phyloP scores from a whole-genome alignment of 2,888 invertebrate genomes.

The Marronus borbonicus region DNA sequence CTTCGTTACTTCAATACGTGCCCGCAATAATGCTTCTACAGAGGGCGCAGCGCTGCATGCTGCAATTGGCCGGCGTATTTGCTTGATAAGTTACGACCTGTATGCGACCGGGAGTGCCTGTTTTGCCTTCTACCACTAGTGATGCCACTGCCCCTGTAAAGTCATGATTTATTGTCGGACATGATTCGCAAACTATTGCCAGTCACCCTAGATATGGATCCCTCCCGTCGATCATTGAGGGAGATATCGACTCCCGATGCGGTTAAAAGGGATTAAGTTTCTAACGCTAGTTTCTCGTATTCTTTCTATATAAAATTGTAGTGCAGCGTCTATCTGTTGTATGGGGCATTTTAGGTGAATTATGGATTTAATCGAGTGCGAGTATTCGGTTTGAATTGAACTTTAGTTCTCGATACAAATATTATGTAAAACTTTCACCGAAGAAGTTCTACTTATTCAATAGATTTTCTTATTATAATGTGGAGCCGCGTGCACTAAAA shows the following conservation, averaged over 20 bases:
- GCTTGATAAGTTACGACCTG: constrained; percentile 32
- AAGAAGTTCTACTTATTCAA: too few species aligned
- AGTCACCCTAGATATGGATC: constrained; percentile 5
- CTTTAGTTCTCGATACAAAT: background rate
- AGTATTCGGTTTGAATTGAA: background rate
- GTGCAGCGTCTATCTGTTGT: background rate
- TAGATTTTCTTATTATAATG: too few species aligned
- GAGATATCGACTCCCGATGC: constrained; percentile 24
- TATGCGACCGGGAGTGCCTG: constrained; percentile 18
- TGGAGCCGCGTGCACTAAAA: too few species aligned
- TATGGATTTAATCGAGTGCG: background rate
- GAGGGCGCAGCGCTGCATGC: constrained; percentile 12
- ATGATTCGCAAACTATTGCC: constrained; percentile 47
- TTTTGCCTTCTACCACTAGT: constrained; percentile 2
- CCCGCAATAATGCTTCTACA: constrained; percentile 21
- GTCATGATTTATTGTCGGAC: constrained; percentile 41
- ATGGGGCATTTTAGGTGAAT: background rate
- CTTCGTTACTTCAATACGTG: constrained; percentile 1
- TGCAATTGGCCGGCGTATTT: constrained; percentile 26
- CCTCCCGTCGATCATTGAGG: constrained; percentile 3
- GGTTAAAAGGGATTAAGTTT: constrained; percentile 36
- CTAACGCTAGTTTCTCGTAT: background rate
- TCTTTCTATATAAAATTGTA: background rate
- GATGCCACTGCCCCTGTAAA: constrained; percentile 14
- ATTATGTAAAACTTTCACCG: background rate